Evolutionary conservation across 2,113 vertebrate genomes (phyloP).

Genomic region (Galbula dea): DNA sequence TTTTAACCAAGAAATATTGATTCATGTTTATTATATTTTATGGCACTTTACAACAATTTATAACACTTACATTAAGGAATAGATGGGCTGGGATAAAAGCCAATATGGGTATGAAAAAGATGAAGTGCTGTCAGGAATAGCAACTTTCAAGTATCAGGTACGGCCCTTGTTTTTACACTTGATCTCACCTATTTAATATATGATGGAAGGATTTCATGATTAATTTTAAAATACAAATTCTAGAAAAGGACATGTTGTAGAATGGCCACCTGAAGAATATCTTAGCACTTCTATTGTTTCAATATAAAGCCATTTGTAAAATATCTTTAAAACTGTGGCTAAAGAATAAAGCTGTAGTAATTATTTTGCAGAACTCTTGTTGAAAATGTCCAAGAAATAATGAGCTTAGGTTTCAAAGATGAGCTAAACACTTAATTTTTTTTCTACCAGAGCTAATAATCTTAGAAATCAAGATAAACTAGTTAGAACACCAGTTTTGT

Average conservation of each 20-base stretch:
- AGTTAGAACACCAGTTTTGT: neutral
- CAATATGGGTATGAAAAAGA: slow-evolving; percentile 73
- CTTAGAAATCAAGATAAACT: neutral
- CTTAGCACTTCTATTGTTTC: neutral
- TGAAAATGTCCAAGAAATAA: neutral
- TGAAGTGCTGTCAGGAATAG: slow-evolving; percentile 70
- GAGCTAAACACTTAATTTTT: neutral
- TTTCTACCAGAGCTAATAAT: neutral
- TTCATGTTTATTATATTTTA: slow-evolving; percentile 80
- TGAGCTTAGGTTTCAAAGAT: neutral
- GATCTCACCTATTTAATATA: slow-evolving; percentile 49
- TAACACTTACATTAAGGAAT: slow-evolving; percentile 80
- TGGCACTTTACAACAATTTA: slow-evolving; percentile 78
- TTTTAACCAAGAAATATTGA: slow-evolving; percentile 82
- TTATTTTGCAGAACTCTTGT: neutral
- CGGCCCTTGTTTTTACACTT: slow-evolving; percentile 63
- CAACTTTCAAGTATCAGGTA: slow-evolving; percentile 66
- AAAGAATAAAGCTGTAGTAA: neutral
- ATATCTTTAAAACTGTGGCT: neutral
- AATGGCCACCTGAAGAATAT: neutral
- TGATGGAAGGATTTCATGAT: slow-evolving; percentile 6
- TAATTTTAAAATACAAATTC: slow-evolving; percentile 27
- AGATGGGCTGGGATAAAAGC: slow-evolving; percentile 75
- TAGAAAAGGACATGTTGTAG: neutral
- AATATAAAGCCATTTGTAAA: neutral